phyloP scores from a whole-genome alignment of 2,888 invertebrate species.

The Yponomeuta sedellus region DNA sequence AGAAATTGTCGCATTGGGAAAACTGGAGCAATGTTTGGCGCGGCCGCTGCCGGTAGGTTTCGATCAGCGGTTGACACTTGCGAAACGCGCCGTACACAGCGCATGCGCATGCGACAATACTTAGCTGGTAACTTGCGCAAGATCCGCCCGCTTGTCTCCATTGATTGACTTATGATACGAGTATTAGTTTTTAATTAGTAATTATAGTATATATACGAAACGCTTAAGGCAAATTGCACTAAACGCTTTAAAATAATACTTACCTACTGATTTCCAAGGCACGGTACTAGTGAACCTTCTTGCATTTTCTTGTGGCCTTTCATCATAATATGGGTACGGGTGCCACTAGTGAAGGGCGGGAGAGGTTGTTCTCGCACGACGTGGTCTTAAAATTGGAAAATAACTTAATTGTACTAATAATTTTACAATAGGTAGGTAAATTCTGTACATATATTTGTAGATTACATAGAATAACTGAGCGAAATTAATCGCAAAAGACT shows the following conservation, averaged over 20 bases:
- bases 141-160: neutral
- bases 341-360: too few species aligned
- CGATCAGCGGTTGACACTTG: conserved; percentile 12
- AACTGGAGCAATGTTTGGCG: conserved; percentile 15
- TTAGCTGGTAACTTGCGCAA: conserved; percentile 4
- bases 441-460: too few species aligned
- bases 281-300: too few species aligned
- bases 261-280: too few species aligned
- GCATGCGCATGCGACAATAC: conserved; percentile 7
- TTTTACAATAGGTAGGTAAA: too few species aligned
- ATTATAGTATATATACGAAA: neutral
- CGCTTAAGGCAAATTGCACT: neutral
- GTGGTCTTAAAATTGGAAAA: too few species aligned
- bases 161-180: neutral
- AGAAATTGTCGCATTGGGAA: conserved; percentile 17
- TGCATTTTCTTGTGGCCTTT: too few species aligned
- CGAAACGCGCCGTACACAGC: conserved; percentile 4
- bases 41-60: conserved; percentile 7
- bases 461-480: too few species aligned
- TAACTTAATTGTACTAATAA: too few species aligned
- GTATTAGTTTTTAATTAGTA: neutral
- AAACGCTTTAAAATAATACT: neutral
- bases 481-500: too few species aligned
- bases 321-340: too few species aligned
- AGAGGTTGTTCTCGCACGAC: too few species aligned